Evolutionary conservation across 2,113 vertebrate species (phyloP), one percentile per base, ranked within the genome.

Genomic region (Varanus salvator): DNA sequence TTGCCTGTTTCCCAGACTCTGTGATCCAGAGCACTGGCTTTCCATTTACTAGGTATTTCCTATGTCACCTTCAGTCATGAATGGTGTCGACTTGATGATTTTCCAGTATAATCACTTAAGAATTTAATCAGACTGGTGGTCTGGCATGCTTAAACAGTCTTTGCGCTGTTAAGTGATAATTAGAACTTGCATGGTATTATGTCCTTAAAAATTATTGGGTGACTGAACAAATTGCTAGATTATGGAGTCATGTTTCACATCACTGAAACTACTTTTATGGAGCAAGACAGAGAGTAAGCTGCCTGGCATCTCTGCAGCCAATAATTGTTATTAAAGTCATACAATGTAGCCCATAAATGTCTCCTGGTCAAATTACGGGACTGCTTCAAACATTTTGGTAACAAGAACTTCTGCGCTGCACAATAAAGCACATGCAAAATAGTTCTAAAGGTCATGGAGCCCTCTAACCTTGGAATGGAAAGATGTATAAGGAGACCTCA

Each of bases 401-500:
- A 78, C 15, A 87, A 87, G 29, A 5, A 12, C 57, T 66, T 8
- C 5, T 64, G 77, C 44, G 48, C 77, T 66, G 3, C n/a, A 15
- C 34, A 17, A 60, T 34, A 64, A 86, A 85, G 15, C 29, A 71
- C n/a, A 57, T 57, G 4, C 31, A 86, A 60, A 75, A 15, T 8
- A 23, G 71, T 60, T 48, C 15, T 66, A 8, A 89, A 1, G 17
- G 91, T 95, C 92, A 94, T 93, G 90, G 84, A 90, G 0, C 0
- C 71, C 90, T 78, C 90, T 95, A 90, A 93, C 86, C 0, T 0
- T 9, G 87, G 88, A 84, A 88, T 91, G 92, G 80, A 90, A 8
- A 54, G 57, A 2, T 0, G 14, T 71, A 84, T 8, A 0, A 2
- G 90, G 78, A 86, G 90, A 11, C 21, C 4, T 68, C 0, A 48